Evolutionary conservation across 1,140 invertebrate genomes (phyloP).

Genomic region (Nasonia giraulti): DNA sequence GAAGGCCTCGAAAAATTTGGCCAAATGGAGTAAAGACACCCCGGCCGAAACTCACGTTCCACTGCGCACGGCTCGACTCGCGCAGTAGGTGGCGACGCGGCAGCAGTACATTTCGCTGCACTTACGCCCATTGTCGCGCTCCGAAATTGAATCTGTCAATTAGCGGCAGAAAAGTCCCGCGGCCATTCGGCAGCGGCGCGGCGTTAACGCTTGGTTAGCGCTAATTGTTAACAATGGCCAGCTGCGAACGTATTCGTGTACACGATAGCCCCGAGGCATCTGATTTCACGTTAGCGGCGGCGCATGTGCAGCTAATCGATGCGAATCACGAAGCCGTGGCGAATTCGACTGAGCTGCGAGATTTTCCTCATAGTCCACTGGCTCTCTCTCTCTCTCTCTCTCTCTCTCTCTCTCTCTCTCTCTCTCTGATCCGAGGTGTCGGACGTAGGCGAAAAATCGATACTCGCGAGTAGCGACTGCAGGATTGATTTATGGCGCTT

Average conservation of each 20-base stretch:
- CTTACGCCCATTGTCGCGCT: slow-evolving; percentile 62
- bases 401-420: too few species aligned
- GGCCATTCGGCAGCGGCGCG: slow-evolving; percentile 53
- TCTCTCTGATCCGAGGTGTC: too few species aligned
- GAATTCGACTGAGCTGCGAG: slow-evolving; percentile 56
- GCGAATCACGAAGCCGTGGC: slow-evolving; percentile 65
- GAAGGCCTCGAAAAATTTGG: not conserved
- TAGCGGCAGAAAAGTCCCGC: slow-evolving; percentile 55
- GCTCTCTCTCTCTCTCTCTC: too few species aligned
- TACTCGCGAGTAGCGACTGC: too few species aligned
- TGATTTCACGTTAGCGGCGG: slow-evolving; percentile 63
- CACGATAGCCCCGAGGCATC: slow-evolving; percentile 61
- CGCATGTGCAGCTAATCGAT: slow-evolving; percentile 61
- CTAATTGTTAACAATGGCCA: slow-evolving; percentile 65
- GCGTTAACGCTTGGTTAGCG: slow-evolving; percentile 72
- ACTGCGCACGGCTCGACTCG: slow-evolving; percentile 13
- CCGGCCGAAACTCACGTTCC: not conserved
- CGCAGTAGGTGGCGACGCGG: not conserved
- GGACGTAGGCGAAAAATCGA: too few species aligned
- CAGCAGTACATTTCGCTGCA: slow-evolving; percentile 2
- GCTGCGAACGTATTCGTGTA: slow-evolving; percentile 45
- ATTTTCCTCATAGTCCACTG: slow-evolving; percentile 1
- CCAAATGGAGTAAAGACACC: too few species aligned
- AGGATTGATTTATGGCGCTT: too few species aligned
- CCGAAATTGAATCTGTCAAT: slow-evolving; percentile 74